Base-by-base conservation (phyloP, 2,888 invertebrate species). In the Agonum fuliginosum region DNA sequence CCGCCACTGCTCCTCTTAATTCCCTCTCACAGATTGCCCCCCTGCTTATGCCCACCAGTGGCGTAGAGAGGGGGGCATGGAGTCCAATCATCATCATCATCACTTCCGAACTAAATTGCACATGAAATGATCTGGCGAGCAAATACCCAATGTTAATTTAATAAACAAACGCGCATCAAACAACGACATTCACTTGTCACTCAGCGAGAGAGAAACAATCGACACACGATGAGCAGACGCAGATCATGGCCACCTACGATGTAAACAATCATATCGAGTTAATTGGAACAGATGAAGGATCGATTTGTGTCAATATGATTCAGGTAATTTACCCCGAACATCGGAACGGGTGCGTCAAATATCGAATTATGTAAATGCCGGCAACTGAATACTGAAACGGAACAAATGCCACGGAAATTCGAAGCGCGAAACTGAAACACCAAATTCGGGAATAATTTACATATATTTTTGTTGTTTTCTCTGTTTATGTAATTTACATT, bases 51-150 rank as follows among this genome's bases (percentile, higher is more conserved):
- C n/a, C n/a, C n/a, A n/a, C n/a, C n/a, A n/a, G n/a, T n/a, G n/a
- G n/a, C n/a, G n/a, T n/a, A n/a, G n/a, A n/a, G n/a, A n/a, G n/a
- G n/a, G n/a, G n/a, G n/a, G n/a, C n/a, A n/a, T n/a, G n/a, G n/a
- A n/a, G n/a, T n/a, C n/a, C n/a, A n/a, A n/a, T n/a, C n/a, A n/a
- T n/a, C n/a, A n/a, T n/a, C 70, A 30, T 70, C 70, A 70, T 30
- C 46, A 24, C 24, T 69, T 19, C 10, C 27, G 70, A 46, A 22
- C 70, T 22, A 70, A 70, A 69, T 69, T 69, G 69, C 37, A 70
- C 70, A 70, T 70, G 70, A 70, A 70, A 70, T 70, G 70, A 70
- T 70, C 46, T 17, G 48, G 27, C 24, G 48, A 14, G 70, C 70
- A 70, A 34, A 70, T 24, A 70, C 48, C 70, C 17, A 70, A 70